Base-by-base conservation (phyloP, 2,888 invertebrate species). In the Lithophane semibrunnea region DNA sequence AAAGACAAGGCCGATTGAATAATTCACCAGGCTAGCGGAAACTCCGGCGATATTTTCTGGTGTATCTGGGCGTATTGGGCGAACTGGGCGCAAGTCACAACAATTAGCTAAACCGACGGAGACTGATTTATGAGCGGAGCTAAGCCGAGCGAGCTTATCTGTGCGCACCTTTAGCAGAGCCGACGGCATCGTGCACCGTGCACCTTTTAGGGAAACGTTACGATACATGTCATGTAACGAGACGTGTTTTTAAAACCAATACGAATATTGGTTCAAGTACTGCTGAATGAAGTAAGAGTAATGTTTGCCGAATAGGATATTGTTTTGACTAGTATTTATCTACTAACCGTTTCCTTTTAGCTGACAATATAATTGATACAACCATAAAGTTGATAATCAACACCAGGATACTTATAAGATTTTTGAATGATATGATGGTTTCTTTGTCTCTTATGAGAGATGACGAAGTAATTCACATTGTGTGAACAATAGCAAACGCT, bases 81-180 rank as follows among this genome's bases (percentile, higher is more conserved):
- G 78, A 16, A 67, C 60, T 85, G 74, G 77, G 78, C 75, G 81
- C 83, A 49, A 78, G 90, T 91, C 89, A 88, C 86, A 88, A 90
- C 90, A 91, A 92, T 92, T 91, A 91, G 79, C 85, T 85, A 77
- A 90, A 85, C 86, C 88, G 88, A 87, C 80, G 74, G 71, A 76
- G 79, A 79, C 86, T 90, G 92, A 92, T 91, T 89, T 91, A 92
- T 89, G 87, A 88, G 87, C 86, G 73, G 69, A 73, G 77, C 87
- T 89, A 86, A 90, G 87, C 88, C 87, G 84, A 73, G 78, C 83
- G 86, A 87, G 86, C 80, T 86, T 87, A 89, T 82, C 85, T 79
- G 75, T 65, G 77, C 61, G 63, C 84, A 73, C 84, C 76, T 83
- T 77, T 76, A 76, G 42, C 73, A 52, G 52, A 71, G 66, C 80